Conservation (phyloP, 2,797 vertebrate genomes). For the Smutsia temminckii region DNA sequence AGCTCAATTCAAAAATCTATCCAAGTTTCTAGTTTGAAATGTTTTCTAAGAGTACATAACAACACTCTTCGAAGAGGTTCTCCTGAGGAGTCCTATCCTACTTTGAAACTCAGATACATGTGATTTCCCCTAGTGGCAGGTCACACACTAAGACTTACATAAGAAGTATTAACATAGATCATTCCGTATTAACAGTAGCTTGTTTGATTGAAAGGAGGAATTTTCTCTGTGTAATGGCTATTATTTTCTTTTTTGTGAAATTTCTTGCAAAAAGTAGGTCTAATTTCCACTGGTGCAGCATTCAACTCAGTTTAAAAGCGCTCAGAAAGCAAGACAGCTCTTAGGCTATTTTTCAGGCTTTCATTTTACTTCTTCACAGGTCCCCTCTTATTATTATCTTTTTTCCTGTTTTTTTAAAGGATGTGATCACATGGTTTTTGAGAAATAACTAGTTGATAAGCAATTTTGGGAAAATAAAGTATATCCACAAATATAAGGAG, state of each 20-base stretch:
- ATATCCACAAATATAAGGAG: background rate
- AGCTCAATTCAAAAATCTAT: conserved; percentile 6
- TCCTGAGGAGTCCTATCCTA: background rate
- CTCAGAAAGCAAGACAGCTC: background rate
- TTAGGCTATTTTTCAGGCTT: background rate
- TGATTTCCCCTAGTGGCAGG: background rate
- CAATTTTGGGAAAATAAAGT: background rate
- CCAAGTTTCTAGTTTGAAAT: conserved; percentile 22
- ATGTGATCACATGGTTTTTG: background rate
- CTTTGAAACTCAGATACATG: background rate
- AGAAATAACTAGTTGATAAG: background rate
- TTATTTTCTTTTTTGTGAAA: conserved; percentile 29
- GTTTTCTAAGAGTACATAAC: background rate
- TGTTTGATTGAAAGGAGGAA: background rate
- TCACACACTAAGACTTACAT: background rate
- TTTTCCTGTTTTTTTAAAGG: background rate
- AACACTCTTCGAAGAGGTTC: background rate
- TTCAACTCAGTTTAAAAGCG: background rate
- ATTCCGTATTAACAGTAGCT: background rate
- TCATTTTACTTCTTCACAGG: background rate
- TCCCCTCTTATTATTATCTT: background rate
- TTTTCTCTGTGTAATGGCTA: background rate
- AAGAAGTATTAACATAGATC: background rate
- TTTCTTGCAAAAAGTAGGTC: background rate
- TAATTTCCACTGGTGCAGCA: background rate